These are phyloP conservation scores for Coptodon rendalli DNA, from an alignment of 2,113 vertebrate genomes.

Conservation along the genomic window DNA sequence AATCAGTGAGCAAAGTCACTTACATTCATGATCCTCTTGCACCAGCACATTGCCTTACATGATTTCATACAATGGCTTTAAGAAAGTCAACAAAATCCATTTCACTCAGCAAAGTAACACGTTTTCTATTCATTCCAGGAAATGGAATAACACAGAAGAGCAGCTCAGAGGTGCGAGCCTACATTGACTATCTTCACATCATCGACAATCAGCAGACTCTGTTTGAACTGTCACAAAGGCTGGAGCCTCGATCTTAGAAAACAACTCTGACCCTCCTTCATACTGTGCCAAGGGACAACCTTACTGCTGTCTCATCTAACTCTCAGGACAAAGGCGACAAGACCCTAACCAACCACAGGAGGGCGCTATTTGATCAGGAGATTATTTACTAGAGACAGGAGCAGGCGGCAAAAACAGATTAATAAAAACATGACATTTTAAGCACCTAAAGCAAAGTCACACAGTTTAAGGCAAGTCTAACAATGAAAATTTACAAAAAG, in stretches of 20 bases:
- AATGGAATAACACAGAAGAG: constrained; percentile 83
- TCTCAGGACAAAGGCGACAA: constrained; percentile 39
- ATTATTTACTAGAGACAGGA: background rate
- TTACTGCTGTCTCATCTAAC: background rate
- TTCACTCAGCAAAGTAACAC: background rate
- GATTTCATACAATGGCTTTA: background rate
- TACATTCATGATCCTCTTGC: background rate
- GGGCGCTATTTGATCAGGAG: constrained; percentile 38
- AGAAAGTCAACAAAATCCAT: background rate
- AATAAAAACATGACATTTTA: background rate
- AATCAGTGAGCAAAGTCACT: background rate
- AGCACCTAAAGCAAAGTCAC: background rate
- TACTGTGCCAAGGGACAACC: constrained; percentile 18
- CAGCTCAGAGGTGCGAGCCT: constrained; percentile 82
- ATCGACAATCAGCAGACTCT: constrained; percentile 97
- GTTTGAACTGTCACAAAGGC: constrained; percentile 92
- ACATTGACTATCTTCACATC: constrained; percentile 84
- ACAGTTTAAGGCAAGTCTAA: background rate
- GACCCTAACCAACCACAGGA: constrained; percentile 20
- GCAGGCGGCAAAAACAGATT: background rate
- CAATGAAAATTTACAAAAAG: background rate
- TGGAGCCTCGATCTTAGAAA: constrained; percentile 84
- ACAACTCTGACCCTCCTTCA: background rate
- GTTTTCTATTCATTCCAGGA: constrained; percentile 62
- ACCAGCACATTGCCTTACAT: background rate